Evolutionary conservation across 2,797 vertebrate species (phyloP).

Genomic region (Hippoglossus hippoglossus): DNA sequence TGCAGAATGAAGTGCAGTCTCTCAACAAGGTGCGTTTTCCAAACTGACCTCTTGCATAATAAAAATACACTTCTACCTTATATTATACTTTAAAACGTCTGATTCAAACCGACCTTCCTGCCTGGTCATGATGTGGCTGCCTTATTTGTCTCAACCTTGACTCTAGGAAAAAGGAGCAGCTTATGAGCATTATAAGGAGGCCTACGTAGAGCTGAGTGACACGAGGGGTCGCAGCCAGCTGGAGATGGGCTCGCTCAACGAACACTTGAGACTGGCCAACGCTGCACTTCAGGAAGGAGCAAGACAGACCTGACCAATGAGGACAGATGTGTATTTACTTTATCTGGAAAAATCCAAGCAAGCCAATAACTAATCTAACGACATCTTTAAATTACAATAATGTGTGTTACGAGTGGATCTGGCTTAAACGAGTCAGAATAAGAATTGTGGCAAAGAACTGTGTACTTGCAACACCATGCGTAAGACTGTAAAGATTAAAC

Average conservation of each 20-base stretch:
- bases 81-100: not conserved
- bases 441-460: not conserved
- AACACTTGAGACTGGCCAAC: constrained; percentile 90
- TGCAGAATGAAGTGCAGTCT: constrained; percentile 91
- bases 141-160: constrained; percentile 3
- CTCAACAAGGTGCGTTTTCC: constrained; percentile 87
- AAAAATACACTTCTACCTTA: not conserved
- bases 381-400: not conserved
- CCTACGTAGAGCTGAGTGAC: constrained; percentile 89
- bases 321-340: constrained; percentile 8
- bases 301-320: constrained; percentile 70
- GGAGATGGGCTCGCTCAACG: constrained; percentile 89
- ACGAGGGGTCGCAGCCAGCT: constrained; percentile 86
- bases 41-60: not conserved
- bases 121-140: not conserved
- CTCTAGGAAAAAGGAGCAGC: constrained; percentile 90
- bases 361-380: not conserved
- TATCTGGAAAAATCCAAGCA: constrained; percentile 2
- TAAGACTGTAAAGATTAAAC: constrained; percentile 42
- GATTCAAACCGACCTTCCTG: not conserved
- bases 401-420: not conserved
- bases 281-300: constrained; percentile 87
- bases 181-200: constrained; percentile 90
- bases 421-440: not conserved
- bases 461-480: constrained; percentile 10